Percentiles rank a stretch among this genome's conserved stretches.
Conservation (phyloP, 2,113 vertebrate genomes). For the Rhineura floridana region DNA sequence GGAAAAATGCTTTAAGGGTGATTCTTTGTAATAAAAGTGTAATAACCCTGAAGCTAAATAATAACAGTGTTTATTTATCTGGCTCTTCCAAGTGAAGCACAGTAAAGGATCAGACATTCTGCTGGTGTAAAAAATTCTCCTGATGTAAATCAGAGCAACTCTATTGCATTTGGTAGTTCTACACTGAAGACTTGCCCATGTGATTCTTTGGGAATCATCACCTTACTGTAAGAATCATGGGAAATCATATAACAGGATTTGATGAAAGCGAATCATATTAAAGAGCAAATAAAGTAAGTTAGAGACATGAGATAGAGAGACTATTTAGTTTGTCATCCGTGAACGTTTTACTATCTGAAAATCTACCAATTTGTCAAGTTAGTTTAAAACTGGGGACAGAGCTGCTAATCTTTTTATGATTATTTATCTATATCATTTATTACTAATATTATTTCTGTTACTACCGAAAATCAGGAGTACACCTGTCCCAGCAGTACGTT, state of each 20-base stretch:
- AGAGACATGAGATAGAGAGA: background rate
- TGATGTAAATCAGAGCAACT: constrained; percentile 38
- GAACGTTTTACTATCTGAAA: constrained; percentile 15
- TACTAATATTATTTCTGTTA: constrained; percentile 19
- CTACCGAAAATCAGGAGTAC: constrained; percentile 48
- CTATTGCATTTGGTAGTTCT: constrained; percentile 38
- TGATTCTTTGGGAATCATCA: constrained; percentile 41
- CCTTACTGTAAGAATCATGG: constrained; percentile 48
- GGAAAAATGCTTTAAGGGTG: constrained; percentile 76
- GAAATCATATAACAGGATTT: constrained; percentile 61
- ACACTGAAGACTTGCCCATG: constrained; percentile 29
- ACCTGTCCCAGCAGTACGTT: constrained; percentile 72
- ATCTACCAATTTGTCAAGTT: background rate
- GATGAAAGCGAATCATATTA: constrained; percentile 49
- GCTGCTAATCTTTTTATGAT: constrained; percentile 29
- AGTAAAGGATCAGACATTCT: constrained; percentile 8
- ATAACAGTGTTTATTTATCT: constrained; percentile 27
- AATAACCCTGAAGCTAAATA: constrained; percentile 66
- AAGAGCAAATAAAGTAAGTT: constrained; percentile 41
- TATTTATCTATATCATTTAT: constrained; percentile 28
- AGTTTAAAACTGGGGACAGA: rapidly evolving
- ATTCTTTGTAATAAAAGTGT: constrained; percentile 69
- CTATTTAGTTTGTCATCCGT: constrained; percentile 29
- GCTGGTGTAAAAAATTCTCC: constrained; percentile 25
- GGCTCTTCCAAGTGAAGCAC: constrained; percentile 17